Conservation (phyloP, 2,113 vertebrate genomes). For the Mormyrus lacerda region DNA sequence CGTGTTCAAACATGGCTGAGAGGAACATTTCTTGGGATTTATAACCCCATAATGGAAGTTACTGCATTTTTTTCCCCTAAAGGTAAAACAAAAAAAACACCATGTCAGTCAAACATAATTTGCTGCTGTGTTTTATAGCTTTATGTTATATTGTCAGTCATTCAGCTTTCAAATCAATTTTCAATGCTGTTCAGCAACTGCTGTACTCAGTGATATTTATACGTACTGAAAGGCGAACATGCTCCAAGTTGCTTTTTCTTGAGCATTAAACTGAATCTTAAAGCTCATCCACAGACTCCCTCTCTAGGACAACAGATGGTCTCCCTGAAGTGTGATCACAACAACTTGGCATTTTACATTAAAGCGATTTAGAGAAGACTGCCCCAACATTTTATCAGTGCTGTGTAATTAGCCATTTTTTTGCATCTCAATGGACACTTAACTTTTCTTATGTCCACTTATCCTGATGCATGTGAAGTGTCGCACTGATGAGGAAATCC, state of each 20-base stretch:
- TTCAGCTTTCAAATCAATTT: conserved; percentile 10
- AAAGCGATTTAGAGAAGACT: conserved; percentile 65
- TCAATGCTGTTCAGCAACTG: background rate
- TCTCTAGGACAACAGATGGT: conserved; percentile 39
- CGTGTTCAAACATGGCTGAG: conserved; percentile 13
- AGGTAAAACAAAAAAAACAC: conserved; percentile 28
- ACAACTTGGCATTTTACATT: conserved; percentile 49
- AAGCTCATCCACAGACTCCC: conserved; percentile 14
- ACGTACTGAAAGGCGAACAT: background rate
- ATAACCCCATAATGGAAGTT: background rate
- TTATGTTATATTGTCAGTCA: conserved; percentile 4
- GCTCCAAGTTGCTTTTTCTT: background rate
- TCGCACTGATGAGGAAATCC: conserved; percentile 60
- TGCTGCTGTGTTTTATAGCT: background rate
- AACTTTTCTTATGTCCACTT: conserved; percentile 68
- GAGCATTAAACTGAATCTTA: background rate
- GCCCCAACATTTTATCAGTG: conserved; percentile 64
- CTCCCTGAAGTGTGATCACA: conserved; percentile 58
- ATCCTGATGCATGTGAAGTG: conserved; percentile 55
- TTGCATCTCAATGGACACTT: conserved; percentile 66
- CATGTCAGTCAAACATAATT: conserved; percentile 13
- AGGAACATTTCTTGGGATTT: background rate
- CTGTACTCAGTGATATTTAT: background rate
- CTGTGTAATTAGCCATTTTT: conserved; percentile 64
- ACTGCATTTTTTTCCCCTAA: background rate